phyloP scores from a whole-genome alignment of 2,113 vertebrate species.

The Ascaphus truei region DNA sequence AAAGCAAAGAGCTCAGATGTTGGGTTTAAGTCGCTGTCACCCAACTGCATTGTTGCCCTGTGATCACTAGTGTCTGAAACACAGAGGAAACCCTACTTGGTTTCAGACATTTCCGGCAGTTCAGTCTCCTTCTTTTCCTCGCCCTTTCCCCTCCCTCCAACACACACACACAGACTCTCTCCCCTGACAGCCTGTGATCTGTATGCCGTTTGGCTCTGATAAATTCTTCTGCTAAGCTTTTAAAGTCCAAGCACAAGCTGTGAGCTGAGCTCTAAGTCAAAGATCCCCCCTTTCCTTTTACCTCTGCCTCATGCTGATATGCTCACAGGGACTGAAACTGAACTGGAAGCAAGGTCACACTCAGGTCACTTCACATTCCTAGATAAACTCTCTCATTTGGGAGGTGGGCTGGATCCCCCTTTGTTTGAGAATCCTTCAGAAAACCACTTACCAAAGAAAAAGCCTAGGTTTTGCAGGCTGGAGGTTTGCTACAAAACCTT shows the following conservation, averaged over 20 bases:
- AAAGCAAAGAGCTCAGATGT: background rate
- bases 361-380: constrained; percentile 31
- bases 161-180: background rate
- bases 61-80: background rate
- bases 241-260: background rate
- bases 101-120: constrained; percentile 50
- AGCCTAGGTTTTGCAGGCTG: background rate
- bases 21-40: constrained; percentile 37
- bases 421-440: background rate
- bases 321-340: no score
- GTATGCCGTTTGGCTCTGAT: background rate
- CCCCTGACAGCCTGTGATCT: background rate
- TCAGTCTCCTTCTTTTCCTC: constrained; percentile 7
- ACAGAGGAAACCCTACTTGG: constrained; percentile 24
- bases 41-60: constrained; percentile 49
- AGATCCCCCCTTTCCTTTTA: background rate
- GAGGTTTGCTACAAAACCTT: background rate
- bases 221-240: no score
- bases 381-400: constrained; percentile 4
- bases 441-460: background rate
- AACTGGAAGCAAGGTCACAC: constrained; percentile 29
- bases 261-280: background rate
- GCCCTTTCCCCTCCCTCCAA: background rate
- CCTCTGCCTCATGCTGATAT: background rate
- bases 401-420: background rate